Base-by-base conservation (phyloP, 2,113 vertebrate genomes). In the Cyanistes caeruleus region DNA sequence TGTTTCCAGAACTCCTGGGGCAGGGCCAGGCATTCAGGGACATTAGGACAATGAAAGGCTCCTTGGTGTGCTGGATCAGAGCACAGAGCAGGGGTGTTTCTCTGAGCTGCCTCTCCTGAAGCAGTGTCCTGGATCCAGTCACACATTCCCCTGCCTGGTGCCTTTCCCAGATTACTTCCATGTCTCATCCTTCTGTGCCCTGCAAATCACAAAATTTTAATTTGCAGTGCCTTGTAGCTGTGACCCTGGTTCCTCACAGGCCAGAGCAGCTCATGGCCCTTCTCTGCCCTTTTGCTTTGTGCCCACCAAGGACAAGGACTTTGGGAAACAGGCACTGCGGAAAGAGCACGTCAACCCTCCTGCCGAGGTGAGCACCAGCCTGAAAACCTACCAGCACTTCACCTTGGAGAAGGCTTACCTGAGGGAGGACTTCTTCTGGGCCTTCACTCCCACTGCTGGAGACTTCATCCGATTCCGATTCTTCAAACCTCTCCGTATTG, bases 341-440 rank as follows among this genome's bases (percentile, higher is more conserved):
- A 99, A 99, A 83, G 99, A 99, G 80, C 99, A 99, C 0, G 98
- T 99, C 83, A 99, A 99, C 97, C 99, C 99, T 1, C 98, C 99
- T 8, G 99, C 99, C 0, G 99, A 99, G 98, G 99, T 99, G 92
- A 99, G 99, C 90, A 99, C 99, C 59, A 99, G 99, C 97, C 98
- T 99, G 97, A 99, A 99, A 98, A 99, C 99, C 23, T 99, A 99
- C 98, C 99, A 99, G 98, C 99, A 99, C 97, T 99, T 99, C 98
- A 99, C 99, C 64, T 95, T 99, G 98, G 99, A 99, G 98, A 99
- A 99, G 94, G 99, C 99, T 94, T 99, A 99, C 97, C 97, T 99
- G 84, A 98, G 99, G 1, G 99, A 99, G 96, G 99, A 99, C 94
- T 99, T 99, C 98, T 99, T 99, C 98, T 99, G 99, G 99, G 99